A percentile compares a stretch with the other conserved stretches of the same genome.
Conservation (phyloP, 2,888 invertebrate genomes). For the Ctena decussata region DNA sequence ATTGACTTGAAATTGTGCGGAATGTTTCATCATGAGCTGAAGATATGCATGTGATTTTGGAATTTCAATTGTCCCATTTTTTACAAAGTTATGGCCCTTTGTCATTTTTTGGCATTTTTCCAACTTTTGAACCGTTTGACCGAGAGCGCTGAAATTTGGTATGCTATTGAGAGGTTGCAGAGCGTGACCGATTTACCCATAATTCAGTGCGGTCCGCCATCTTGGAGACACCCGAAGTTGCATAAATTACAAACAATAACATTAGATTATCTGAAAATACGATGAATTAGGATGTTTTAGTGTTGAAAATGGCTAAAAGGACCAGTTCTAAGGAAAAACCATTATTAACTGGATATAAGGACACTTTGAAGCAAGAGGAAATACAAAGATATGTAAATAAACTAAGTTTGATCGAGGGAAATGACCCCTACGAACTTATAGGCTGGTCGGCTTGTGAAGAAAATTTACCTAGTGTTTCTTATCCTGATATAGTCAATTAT, state of each 20-base stretch:
- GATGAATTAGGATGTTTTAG: background rate
- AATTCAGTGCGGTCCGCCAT: background rate
- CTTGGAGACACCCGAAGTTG: background rate
- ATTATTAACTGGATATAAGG: background rate
- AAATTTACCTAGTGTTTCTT: constrained; percentile 32
- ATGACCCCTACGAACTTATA: constrained; percentile 41
- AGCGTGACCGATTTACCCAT: background rate
- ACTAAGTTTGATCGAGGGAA: constrained; percentile 25
- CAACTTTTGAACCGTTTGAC: no score
- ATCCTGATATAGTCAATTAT: constrained; percentile 37
- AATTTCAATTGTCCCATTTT: no score
- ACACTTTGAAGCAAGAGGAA: constrained; percentile 7
- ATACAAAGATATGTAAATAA: constrained; percentile 40
- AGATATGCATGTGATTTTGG: no score
- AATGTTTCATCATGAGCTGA: no score
- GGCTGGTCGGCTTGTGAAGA: constrained; percentile 23
- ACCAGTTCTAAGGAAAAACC: background rate
- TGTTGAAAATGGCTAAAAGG: background rate
- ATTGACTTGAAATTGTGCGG: no score
- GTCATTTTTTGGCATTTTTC: no score
- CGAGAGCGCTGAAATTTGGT: no score
- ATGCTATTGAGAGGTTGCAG: background rate
- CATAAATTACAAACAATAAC: background rate
- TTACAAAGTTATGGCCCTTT: no score
- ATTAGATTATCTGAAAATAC: background rate